Base-by-base conservation (phyloP, 2,113 vertebrate genomes). In the Hipposideros armiger region DNA sequence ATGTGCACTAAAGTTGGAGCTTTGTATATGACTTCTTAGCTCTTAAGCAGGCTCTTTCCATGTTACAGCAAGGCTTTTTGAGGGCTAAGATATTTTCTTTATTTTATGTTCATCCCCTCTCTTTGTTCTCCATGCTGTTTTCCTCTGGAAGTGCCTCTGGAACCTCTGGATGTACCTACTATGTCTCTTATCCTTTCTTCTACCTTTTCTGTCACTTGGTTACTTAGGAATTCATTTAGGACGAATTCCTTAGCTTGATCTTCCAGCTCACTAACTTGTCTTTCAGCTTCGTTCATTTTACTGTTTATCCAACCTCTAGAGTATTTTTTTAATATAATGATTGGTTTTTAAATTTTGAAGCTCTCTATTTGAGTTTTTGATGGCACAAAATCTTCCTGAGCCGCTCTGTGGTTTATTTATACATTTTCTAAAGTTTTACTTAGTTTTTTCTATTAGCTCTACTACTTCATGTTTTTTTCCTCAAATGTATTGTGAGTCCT, bases 231-330 rank as follows among this genome's bases (percentile, higher is more conserved):
- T 78, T 85, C 32, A n/a, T 85, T 78, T 74, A 50, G 67, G 40
- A 70, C 73, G 10, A 81, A 58, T 60, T 62, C 32, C 40, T 86
- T 77, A 69, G 82, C 22, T 58, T 77, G 36, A 58, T 77, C 22
- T 54, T 93, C 54, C 9, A 69, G 16, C 40, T 93, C 47, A 67
- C 52, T 50, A 47, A 87, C 78, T 86, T 50, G 32, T 36, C 14
- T 85, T 76, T 80, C 58, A 77, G 7, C 40, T 52, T 95, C 72
- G 47, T 80, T 80, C 7, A 72, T 56, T 91, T 91, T 87, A 40
- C n/a, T 95, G 8, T 76, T 76, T 83, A 87, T 62, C 52, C 20
- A 50, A 62, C 32, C 22, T 77, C 52, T 70, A 62, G 42, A 93
- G 17, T 77, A 67, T 45, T 40, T 56, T 87, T 56, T n/a, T 72